Base-by-base conservation (phyloP, 2,888 invertebrate species). In the Prosopocoilus inquinatus region DNA sequence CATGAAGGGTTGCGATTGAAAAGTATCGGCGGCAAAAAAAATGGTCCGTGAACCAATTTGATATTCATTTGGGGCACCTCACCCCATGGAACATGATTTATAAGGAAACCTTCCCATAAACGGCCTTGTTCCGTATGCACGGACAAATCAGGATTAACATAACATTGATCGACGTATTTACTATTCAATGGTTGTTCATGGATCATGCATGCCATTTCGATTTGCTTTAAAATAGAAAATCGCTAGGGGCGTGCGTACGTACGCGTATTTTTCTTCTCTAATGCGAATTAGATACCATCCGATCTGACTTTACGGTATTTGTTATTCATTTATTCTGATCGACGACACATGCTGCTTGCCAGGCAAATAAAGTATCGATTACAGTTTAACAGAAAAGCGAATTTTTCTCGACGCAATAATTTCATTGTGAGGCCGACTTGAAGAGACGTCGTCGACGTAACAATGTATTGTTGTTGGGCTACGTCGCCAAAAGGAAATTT, bases 61-160 rank as follows among this genome's bases (percentile, higher is more conserved):
- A 69, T 70, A 76, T 76, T 75, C 75, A 76, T 76, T 75, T 72
- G 64, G 73, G 71, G 68, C 70, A 67, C 62, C 62, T 60, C 60
- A 72, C 72, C 70, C 67, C 66, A 69, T 66, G 64, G 59, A 57
- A 64, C 65, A 65, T 74, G 74, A 75, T 74, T 75, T 72, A 71
- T 70, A 69, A 66, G 69, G 63, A 62, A 63, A 62, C 67, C 68
- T 72, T 72, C 74, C 72, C 75, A 74, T 74, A 75, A 75, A 74
- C 75, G 73, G 67, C 68, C 72, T 74, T 73, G 73, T 73, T 69
- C 64, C 33, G 51, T 53, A 53, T 53, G 39, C 47, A 53, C 53
- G 47, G 49, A 70, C 72, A 73, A 72, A 75, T 74, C 72, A 61
- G 65, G 68, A 75, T 75, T 75, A 75, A 69, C 75, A 75, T 75